A percentile compares a stretch with the other conserved stretches of the same genome.
Conservation (phyloP, 2,888 invertebrate species). For the Dolomedes plantarius region DNA sequence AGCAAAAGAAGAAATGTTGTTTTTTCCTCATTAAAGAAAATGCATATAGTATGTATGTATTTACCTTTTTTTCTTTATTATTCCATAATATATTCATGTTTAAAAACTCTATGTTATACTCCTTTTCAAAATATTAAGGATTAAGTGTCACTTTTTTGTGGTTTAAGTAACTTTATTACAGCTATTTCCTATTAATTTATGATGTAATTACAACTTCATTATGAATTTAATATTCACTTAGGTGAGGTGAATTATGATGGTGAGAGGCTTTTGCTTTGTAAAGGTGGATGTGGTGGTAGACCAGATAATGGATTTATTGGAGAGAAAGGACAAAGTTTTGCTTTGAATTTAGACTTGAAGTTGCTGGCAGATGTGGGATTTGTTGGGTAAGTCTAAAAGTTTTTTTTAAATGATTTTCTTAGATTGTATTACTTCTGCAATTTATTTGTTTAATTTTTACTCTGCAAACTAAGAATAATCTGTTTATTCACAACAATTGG, state of each 20-base stretch:
- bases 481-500: too few relatives aligned
- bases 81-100: too few relatives aligned
- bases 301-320: conserved; percentile 87
- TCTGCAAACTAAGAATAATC: background rate
- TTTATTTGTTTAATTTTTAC: background rate
- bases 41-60: too few relatives aligned
- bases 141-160: too few relatives aligned
- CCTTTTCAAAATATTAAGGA: too few relatives aligned
- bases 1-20: too few relatives aligned
- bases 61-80: too few relatives aligned
- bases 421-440: background rate
- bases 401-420: background rate
- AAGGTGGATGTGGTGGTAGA: conserved; percentile 90
- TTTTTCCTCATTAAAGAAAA: too few relatives aligned
- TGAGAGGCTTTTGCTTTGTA: conserved; percentile 84
- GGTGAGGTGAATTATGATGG: conserved; percentile 86
- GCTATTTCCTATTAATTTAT: background rate
- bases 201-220: background rate
- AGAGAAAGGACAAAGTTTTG: conserved; percentile 83
- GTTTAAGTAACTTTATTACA: too few relatives aligned
- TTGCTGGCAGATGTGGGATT: conserved; percentile 94
- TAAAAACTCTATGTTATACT: too few relatives aligned
- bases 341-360: conserved; percentile 89
- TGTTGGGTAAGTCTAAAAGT: conserved; percentile 82
- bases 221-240: conserved; percentile 74